Base-by-base conservation (phyloP, 2,113 vertebrate species). In the Typhlomys cinereus region DNA sequence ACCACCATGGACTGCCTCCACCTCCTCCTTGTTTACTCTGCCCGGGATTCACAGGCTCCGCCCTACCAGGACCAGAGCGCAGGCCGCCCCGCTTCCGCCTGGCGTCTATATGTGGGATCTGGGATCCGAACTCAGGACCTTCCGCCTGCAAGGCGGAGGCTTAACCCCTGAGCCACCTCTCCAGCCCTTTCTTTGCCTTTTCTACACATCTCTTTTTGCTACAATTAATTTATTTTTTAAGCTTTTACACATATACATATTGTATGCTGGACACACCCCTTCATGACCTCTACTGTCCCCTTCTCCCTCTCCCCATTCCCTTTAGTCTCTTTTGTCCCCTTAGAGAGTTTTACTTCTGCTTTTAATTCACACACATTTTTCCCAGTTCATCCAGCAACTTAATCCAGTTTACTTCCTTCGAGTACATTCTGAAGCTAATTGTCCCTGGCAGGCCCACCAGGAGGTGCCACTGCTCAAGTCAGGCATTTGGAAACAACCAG, bases 351-450 rank as follows among this genome's bases (percentile, higher is more conserved):
- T 81, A 64, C 20, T 46, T 62, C 46, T 18, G 34, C 20, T 46
- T 62, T 62, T 18, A 46, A 29, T 61, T 66, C 21, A 18, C 27
- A 62, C 14, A 88, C 25, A 74, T 52, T n/a, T n/a, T n/a, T 76
- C 39, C 70, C 85, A 69, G 69, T 71, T 73, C 70, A 82, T 36
- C 50, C 50, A 82, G 84, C 20, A 69, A 71, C 57, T 82, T 79
- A 80, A 85, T 82, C 69, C 78, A 95, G 25, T 50, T 36, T 34
- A 79, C 90, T 96, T 83, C 41, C 79, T 86, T 10, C 11, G 54
- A 90, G 20, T 71, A n/a, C 8, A 54, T 73, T 64, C 48, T 85
- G 90, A 95, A 85, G 87, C 92, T 75, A 90, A 92, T 92, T 84
- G 48, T 94, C 36, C 48, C 67, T 67, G 87, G 92, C 59, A 89